phyloP scores from a whole-genome alignment of 2,888 invertebrate species.

The Sinelater perroti region DNA sequence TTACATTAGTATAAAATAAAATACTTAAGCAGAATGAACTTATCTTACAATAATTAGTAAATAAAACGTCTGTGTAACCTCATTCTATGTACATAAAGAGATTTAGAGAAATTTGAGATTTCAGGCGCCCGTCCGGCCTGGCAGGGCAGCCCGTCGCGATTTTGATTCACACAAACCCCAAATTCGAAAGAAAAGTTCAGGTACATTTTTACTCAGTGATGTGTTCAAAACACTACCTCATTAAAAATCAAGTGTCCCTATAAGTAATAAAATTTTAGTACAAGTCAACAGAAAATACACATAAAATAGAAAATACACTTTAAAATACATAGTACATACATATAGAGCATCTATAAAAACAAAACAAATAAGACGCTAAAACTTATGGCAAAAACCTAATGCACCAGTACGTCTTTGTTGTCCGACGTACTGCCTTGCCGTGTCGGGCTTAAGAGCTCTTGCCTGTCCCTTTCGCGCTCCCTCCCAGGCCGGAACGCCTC shows the following conservation, averaged over 20 bases:
- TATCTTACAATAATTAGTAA: slow-evolving; percentile 29
- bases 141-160: slow-evolving; percentile 20
- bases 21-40: slow-evolving; percentile 30
- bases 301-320: slow-evolving; percentile 21
- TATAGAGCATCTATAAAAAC: slow-evolving; percentile 16
- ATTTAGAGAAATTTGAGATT: slow-evolving; percentile 35
- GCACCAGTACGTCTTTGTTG: slow-evolving; percentile 40
- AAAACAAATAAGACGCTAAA: slow-evolving; percentile 12
- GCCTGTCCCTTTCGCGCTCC: slow-evolving; percentile 77
- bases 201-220: slow-evolving; percentile 37
- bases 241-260: slow-evolving; percentile 14
- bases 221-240: slow-evolving; percentile 27
- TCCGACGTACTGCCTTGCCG: slow-evolving; percentile 60
- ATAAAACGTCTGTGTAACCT: slow-evolving; percentile 22
- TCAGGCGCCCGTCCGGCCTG: no score
- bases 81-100: slow-evolving; percentile 24
- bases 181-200: slow-evolving; percentile 37
- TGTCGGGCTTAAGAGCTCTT: slow-evolving; percentile 73
- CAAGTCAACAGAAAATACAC: slow-evolving; percentile 23
- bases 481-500: slow-evolving; percentile 88
- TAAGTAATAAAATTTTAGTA: slow-evolving; percentile 32
- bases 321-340: slow-evolving; percentile 28
- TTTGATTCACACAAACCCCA: slow-evolving; percentile 34
- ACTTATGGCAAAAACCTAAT: slow-evolving; percentile 22
- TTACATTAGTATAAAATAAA: slow-evolving; percentile 36